These are phyloP conservation scores for Spheniscus humboldti DNA, from an alignment of 2,797 vertebrate genomes.

Conservation along the genomic window DNA sequence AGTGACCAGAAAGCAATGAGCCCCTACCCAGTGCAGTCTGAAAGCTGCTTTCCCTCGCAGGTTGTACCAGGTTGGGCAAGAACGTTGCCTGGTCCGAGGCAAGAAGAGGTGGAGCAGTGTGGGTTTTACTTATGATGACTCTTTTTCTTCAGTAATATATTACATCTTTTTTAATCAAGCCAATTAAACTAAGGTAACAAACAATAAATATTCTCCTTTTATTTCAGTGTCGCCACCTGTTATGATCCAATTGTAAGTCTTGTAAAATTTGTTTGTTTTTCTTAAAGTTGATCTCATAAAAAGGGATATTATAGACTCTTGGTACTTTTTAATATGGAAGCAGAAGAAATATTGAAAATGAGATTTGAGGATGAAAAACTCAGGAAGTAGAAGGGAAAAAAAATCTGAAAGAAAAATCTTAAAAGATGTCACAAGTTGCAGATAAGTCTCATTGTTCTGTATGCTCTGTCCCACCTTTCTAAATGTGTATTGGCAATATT, in stretches of 20 bases:
- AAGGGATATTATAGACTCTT: not conserved
- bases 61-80: not conserved
- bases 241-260: not conserved
- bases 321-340: not conserved
- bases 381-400: not conserved
- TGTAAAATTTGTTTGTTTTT: too few relatives aligned
- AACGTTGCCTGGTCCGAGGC: not conserved
- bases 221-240: not conserved
- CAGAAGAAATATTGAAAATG: not conserved
- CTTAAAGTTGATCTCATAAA: too few relatives aligned
- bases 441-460: not conserved
- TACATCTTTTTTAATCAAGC: not conserved
- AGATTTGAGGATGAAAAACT: not conserved
- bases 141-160: not conserved
- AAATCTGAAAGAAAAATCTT: not conserved
- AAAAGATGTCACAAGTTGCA: not conserved
- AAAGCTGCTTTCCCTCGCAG: not conserved
- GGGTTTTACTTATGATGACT: not conserved
- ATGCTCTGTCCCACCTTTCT: not conserved
- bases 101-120: not conserved
- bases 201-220: not conserved
- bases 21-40: fast-evolving
- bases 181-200: not conserved
- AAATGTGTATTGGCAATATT: not conserved
- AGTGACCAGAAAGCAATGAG: not conserved